Percentiles rank a stretch among this genome's conserved stretches.
phyloP scores from a whole-genome alignment of 2,113 vertebrate genomes.

The Mus spicilegus region DNA sequence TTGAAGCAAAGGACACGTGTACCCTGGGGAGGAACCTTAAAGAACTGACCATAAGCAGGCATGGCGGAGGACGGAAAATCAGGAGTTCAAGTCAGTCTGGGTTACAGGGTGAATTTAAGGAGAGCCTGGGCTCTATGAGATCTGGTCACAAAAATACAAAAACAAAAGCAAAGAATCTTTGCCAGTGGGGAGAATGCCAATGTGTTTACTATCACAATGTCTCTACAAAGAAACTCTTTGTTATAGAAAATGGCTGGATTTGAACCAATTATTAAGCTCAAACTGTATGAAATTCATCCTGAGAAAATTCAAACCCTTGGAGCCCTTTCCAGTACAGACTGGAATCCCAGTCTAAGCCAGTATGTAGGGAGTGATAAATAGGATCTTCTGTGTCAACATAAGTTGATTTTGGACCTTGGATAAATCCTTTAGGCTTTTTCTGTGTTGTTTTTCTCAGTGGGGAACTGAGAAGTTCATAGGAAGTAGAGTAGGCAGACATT shows the following conservation, averaged over 20 bases:
- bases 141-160: background rate
- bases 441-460: background rate
- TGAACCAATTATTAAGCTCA: background rate
- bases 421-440: background rate
- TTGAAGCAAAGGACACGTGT: background rate
- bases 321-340: background rate
- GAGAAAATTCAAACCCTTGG: background rate
- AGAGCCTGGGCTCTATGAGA: background rate
- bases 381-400: background rate
- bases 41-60: background rate
- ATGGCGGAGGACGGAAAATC: background rate
- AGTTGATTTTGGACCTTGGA: background rate
- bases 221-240: background rate
- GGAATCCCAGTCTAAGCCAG: background rate
- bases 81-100: background rate
- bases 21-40: background rate
- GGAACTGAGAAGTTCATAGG: background rate
- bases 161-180: background rate
- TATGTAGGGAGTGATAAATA: background rate
- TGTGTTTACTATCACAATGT: background rate
- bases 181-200: background rate
- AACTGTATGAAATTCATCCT: background rate
- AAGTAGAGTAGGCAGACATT: background rate
- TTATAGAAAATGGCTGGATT: background rate
- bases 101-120: background rate